phyloP scores from a whole-genome alignment of 37 sponge, comb jelly and placozoan species.

The Dysidea cf. avara region DNA sequence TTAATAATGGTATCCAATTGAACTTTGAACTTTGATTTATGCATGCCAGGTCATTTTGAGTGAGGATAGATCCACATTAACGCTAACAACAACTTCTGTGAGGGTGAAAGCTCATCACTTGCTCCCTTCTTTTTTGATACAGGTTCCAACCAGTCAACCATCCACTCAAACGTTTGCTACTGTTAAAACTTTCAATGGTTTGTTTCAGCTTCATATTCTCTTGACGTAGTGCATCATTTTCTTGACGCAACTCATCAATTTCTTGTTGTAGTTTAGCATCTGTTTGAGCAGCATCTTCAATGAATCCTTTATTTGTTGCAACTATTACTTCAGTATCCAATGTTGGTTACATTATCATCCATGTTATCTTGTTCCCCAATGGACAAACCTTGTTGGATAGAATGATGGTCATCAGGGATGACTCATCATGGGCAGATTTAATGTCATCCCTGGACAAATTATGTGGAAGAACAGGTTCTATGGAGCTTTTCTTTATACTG shows the following conservation, averaged over 20 bases:
- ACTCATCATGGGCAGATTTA: no score
- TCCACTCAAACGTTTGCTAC: background rate
- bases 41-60: slow-evolving; percentile 14
- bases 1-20: slow-evolving; percentile 32
- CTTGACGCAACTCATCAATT: slow-evolving; percentile 2
- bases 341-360: no score
- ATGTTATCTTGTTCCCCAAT: no score
- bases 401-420: no score
- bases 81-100: slow-evolving; percentile 23
- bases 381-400: no score
- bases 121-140: background rate
- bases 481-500: no score
- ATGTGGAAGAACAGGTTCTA: no score
- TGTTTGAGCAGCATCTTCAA: no score
- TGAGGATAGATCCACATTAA: slow-evolving; percentile 13
- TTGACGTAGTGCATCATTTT: slow-evolving; percentile 1
- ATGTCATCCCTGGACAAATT: no score
- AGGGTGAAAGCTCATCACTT: background rate
- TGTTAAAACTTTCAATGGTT: background rate
- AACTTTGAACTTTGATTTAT: background rate
- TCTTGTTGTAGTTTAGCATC: no score
- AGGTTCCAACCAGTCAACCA: slow-evolving; percentile 21
- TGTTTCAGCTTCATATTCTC: slow-evolving; percentile 8
- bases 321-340: no score
- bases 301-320: no score